Percentiles rank a stretch among this genome's conserved stretches.
These are phyloP conservation scores for Agrochola litura DNA, from an alignment of 2,888 invertebrate species.

Conservation along the genomic window DNA sequence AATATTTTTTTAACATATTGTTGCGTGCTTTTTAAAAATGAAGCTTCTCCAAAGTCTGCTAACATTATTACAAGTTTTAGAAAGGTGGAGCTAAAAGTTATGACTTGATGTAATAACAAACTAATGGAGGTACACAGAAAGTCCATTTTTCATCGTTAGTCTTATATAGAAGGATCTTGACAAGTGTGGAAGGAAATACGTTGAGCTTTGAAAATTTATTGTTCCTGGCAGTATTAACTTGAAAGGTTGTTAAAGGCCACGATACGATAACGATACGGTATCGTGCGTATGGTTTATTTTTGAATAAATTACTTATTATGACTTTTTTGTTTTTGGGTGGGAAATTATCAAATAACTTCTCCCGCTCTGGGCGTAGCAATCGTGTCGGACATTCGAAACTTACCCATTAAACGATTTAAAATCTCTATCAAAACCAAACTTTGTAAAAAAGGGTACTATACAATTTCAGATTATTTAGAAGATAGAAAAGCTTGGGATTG, in stretches of 20 bases:
- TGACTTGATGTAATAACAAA: slow-evolving; percentile 47
- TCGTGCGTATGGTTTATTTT: background rate
- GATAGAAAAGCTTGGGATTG: too few relatives aligned
- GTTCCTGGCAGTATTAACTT: background rate
- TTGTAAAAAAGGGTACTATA: too few relatives aligned
- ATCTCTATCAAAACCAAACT: too few relatives aligned
- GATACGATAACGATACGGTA: background rate
- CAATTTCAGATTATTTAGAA: too few relatives aligned
- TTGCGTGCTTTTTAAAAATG: background rate
- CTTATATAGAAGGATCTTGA: slow-evolving; percentile 30
- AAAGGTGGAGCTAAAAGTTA: slow-evolving; percentile 45
- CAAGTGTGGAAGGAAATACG: slow-evolving; percentile 23
- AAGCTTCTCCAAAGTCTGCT: slow-evolving; percentile 29
- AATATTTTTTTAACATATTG: too few relatives aligned
- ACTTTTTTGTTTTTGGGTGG: background rate
- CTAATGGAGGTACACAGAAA: slow-evolving; percentile 51
- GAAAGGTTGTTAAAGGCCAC: background rate
- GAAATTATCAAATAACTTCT: too few relatives aligned
- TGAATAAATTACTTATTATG: background rate
- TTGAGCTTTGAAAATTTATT: slow-evolving; percentile 24
- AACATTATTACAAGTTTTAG: slow-evolving; percentile 42
- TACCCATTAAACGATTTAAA: too few relatives aligned
- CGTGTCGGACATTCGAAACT: too few relatives aligned
- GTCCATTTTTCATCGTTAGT: slow-evolving; percentile 58
- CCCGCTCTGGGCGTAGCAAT: too few relatives aligned